Conservation (phyloP, 2,113 vertebrate genomes). For the Cavia porcellus region DNA sequence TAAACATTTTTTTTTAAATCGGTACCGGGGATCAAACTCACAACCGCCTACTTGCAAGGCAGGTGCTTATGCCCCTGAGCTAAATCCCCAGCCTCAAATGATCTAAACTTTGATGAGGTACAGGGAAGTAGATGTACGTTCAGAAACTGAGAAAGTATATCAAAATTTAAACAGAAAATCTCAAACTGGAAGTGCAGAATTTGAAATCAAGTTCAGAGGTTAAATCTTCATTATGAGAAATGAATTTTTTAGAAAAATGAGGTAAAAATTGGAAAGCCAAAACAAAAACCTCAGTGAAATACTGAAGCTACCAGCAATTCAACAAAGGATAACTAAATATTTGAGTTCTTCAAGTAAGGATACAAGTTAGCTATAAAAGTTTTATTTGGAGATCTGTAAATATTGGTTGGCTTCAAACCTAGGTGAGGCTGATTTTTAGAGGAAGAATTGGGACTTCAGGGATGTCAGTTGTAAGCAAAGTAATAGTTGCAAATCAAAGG, state of each 20-base stretch:
- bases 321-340: too few relatives aligned
- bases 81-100: too few relatives aligned
- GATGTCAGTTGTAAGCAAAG: neutral
- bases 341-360: neutral
- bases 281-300: neutral
- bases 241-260: neutral
- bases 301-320: neutral
- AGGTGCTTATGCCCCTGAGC: too few relatives aligned
- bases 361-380: neutral
- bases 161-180: neutral
- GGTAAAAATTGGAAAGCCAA: neutral
- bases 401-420: neutral
- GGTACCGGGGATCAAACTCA: too few relatives aligned
- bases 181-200: neutral
- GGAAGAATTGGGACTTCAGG: neutral
- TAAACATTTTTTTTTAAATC: too few relatives aligned
- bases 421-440: accelerated
- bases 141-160: neutral
- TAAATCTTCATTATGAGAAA: too few relatives aligned
- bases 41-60: too few relatives aligned
- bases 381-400: neutral
- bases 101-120: neutral
- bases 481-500: neutral
- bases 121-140: neutral
- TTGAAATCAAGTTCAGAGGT: neutral